Evolutionary conservation across 2,797 vertebrate genomes (phyloP).

Genomic region (Hoplostethus mediterraneus): DNA sequence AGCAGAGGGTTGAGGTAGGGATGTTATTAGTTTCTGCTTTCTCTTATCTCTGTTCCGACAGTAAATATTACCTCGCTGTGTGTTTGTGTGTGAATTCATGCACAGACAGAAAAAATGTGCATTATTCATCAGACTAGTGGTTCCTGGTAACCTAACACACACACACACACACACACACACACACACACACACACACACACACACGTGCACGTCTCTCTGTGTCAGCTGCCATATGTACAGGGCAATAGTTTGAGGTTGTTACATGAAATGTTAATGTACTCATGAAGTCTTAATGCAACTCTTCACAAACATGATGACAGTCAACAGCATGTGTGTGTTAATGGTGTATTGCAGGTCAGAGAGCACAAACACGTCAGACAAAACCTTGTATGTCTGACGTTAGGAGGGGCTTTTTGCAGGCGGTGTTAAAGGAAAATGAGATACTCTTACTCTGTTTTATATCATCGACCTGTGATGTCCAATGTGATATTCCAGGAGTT

Average conservation of each 20-base stretch:
- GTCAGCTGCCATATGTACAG: neutral
- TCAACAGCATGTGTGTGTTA: neutral
- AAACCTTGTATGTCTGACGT: slow-evolving; percentile 13
- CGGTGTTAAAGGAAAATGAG: slow-evolving; percentile 36
- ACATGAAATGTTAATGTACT: neutral
- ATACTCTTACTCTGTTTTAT: neutral
- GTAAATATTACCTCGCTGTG: slow-evolving; percentile 32
- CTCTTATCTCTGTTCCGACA: slow-evolving; percentile 41
- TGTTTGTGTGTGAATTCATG: slow-evolving; percentile 7
- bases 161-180: slow-evolving; percentile 4
- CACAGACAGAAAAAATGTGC: slow-evolving; percentile 7
- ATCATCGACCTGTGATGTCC: too few relatives aligned
- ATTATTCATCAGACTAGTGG: slow-evolving; percentile 41
- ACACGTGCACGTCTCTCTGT: neutral
- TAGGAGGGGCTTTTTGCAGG: slow-evolving; percentile 5
- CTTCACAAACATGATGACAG: neutral
- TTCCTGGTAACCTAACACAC: slow-evolving; percentile 31
- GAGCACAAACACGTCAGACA: slow-evolving; percentile 6
- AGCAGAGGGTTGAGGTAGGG: slow-evolving; percentile 3
- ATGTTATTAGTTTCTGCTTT: slow-evolving; percentile 49
- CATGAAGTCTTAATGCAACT: neutral
- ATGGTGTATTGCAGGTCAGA: neutral
- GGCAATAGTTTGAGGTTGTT: neutral
- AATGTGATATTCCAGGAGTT: too few relatives aligned
- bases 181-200: slow-evolving; percentile 4